Evolutionary conservation across 2,888 invertebrate genomes (phyloP).

Genomic region (Hofmannophila pseudospretella): DNA sequence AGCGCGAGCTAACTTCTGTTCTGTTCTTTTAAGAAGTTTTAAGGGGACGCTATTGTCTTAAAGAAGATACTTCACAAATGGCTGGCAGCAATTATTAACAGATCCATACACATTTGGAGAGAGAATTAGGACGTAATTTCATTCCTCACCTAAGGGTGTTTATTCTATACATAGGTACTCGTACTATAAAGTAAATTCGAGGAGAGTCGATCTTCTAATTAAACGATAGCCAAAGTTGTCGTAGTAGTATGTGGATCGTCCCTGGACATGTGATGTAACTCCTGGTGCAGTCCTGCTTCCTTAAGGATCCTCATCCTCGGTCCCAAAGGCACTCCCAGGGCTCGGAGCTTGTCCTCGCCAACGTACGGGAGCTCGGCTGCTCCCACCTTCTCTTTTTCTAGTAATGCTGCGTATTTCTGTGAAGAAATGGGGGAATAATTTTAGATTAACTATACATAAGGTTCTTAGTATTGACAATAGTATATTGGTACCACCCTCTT

Average conservation of each 20-base stretch:
- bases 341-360: conserved; percentile 91
- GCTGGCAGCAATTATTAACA: no score
- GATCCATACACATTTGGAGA: no score
- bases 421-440: conserved; percentile 28
- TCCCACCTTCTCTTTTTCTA: conserved; percentile 92
- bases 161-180: no score
- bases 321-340: conserved; percentile 93
- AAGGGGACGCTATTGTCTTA: no score
- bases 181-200: no score
- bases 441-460: neutral
- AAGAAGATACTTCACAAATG: no score
- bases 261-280: conserved; percentile 69
- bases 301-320: conserved; percentile 92
- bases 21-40: no score
- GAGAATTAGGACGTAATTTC: no score
- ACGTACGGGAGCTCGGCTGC: conserved; percentile 94
- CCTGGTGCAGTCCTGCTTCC: conserved; percentile 83
- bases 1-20: no score
- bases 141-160: no score
- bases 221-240: conserved; percentile 80
- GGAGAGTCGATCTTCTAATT: no score
- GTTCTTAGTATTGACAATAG: neutral
- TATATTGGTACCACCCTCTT: no score
- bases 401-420: conserved; percentile 90
- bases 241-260: conserved; percentile 62